Evolutionary conservation across 2,888 invertebrate genomes (phyloP).

Genomic region (Tuta absoluta): DNA sequence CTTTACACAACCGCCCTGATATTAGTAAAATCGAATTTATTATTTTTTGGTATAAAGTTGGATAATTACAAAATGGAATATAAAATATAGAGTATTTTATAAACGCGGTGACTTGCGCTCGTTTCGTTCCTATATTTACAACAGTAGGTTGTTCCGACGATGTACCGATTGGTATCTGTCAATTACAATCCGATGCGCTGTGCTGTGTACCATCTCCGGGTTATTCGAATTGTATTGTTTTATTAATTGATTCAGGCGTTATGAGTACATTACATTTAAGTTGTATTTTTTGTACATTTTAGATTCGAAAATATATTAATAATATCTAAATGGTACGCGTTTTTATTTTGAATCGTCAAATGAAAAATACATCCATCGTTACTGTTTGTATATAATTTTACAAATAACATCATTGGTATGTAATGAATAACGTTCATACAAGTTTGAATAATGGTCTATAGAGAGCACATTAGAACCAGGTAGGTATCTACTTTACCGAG

Average conservation of each 20-base stretch:
- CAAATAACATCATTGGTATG: background rate
- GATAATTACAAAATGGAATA: constrained; percentile 40
- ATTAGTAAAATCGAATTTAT: constrained; percentile 74
- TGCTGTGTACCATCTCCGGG: constrained; percentile 52
- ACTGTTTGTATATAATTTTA: background rate
- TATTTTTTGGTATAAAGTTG: constrained; percentile 65
- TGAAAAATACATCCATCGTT: background rate
- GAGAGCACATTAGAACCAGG: constrained; percentile 3
- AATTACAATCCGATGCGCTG: constrained; percentile 60
- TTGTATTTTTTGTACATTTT: constrained; percentile 89
- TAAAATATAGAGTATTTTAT: constrained; percentile 45
- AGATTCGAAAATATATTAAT: constrained; percentile 87
- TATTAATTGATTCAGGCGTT: constrained; percentile 72
- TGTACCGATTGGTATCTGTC: constrained; percentile 67
- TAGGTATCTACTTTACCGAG: background rate
- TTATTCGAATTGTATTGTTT: constrained; percentile 63
- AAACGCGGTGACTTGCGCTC: constrained; percentile 55
- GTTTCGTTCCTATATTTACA: constrained; percentile 70
- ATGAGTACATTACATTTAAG: constrained; percentile 85
- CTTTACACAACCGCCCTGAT: constrained; percentile 77
- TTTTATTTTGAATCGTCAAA: constrained; percentile 46
- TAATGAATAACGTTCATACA: background rate
- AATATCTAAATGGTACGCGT: constrained; percentile 77
- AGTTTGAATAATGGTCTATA: background rate
- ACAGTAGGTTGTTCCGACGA: constrained; percentile 63